Evolutionary conservation across 64 coral and sea anemone genomes (phyloP), one percentile per base, ranked within the genome.

Genomic region (Stichodactyla mertensii): DNA sequence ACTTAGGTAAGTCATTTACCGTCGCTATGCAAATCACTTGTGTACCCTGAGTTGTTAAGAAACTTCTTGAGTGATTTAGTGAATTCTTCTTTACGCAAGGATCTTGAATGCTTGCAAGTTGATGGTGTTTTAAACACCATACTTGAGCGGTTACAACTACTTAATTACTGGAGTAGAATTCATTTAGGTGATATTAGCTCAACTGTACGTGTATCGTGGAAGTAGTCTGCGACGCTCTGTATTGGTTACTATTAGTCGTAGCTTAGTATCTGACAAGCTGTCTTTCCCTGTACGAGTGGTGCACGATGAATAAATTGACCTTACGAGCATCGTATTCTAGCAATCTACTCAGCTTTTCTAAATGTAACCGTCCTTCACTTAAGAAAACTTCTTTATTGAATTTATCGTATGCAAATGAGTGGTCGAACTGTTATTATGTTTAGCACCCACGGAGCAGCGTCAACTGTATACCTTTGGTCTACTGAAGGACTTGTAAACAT

Each of bases 11-110:
- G 78, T 5, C 69, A 74, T 74, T 74, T 36, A 27, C 22, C 69
- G 69, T 9, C 7, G 7, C 51, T 54, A 53, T 51, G 16, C 15
- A 14, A 81, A 20, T 81, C 0, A 55, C 15, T 81, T 55, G 78
- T 55, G n/a, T 81, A 55, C 4, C 19, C 1, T 16, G 16, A 53
- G 54, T 53, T 52, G 51, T 81, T 81, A 52, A 52, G 36, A 81
- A 81, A 81, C 52, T 81, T 81, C 31, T 52, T 81, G 78, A 81
- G 78, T 81, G 10, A 54, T 81, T 23, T 81, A 20, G 51, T 81
- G 78, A 22, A 81, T 53, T 74, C 69, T 74, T 74, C 69, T 74
- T 74, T 23, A 74, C 62, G 62, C 62, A n/a, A 66, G 19, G 23
- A 16, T 74, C 69, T 74, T 26, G 26, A 26, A 13, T 23, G 69